These are phyloP conservation scores for Sepiola atlantica DNA, from an alignment of 2,888 invertebrate genomes.

Conservation along the genomic window DNA sequence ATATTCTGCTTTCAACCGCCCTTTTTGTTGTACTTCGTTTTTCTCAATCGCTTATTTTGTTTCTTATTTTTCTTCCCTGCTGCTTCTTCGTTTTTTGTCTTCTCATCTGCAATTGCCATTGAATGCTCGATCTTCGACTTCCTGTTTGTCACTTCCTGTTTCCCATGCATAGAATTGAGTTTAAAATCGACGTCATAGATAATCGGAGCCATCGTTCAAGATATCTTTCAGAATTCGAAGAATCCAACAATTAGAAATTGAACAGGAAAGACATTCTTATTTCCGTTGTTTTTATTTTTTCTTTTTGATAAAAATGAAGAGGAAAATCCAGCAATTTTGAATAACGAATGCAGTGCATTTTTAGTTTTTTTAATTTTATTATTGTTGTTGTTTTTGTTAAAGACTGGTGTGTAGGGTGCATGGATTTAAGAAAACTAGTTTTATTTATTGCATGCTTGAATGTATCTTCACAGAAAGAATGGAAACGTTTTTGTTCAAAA, in stretches of 20 bases:
- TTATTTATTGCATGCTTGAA: neutral
- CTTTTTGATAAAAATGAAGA: neutral
- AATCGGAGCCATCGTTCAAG: neutral
- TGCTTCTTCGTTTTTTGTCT: too few relatives aligned
- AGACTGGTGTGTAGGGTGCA: neutral
- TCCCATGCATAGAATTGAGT: neutral
- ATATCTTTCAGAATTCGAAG: neutral
- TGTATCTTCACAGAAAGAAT: neutral
- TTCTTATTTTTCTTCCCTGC: too few relatives aligned
- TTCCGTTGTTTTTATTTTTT: conserved; percentile 8
- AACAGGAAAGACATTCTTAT: neutral
- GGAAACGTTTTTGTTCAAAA: neutral
- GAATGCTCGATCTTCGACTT: neutral
- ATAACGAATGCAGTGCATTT: neutral
- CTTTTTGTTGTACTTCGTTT: too few relatives aligned
- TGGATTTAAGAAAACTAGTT: neutral
- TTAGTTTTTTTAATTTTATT: neutral
- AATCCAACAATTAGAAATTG: neutral
- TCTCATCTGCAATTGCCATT: neutral
- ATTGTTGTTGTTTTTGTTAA: neutral
- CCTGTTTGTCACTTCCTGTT: neutral
- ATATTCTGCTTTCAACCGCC: too few relatives aligned
- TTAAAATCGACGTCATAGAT: neutral
- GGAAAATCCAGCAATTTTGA: neutral
- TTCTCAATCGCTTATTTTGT: too few relatives aligned